These are phyloP conservation scores for Camponotus pennsylvanicus DNA, from an alignment of 1,140 invertebrate genomes.

Conservation along the genomic window DNA sequence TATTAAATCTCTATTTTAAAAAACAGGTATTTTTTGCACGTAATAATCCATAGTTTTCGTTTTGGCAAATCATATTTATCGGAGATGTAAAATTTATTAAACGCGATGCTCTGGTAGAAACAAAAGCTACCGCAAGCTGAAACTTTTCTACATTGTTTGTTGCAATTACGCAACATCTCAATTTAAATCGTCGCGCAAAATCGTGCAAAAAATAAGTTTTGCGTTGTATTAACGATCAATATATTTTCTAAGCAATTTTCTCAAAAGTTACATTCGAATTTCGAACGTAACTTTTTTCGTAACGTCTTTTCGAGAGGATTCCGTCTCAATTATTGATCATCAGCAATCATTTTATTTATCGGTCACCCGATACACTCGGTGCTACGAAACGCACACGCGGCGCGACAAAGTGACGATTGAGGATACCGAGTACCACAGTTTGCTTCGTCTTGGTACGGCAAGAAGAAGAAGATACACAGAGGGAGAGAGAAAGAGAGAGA, in stretches of 20 bases:
- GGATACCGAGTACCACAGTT: slow-evolving; percentile 70
- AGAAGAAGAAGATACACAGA: neutral
- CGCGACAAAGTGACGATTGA: slow-evolving; percentile 80
- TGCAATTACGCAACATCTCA: neutral
- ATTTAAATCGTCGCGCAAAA: neutral
- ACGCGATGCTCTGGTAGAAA: neutral
- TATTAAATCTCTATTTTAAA: slow-evolving; percentile 8
- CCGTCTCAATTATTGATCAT: neutral
- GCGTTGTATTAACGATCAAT: neutral
- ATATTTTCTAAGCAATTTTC: neutral
- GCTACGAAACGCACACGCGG: slow-evolving; percentile 63
- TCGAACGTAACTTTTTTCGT: neutral
- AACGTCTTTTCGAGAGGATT: neutral
- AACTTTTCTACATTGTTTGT: neutral
- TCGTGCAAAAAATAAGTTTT: neutral
- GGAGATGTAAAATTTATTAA: neutral
- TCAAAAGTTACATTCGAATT: neutral
- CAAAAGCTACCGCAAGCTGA: neutral
- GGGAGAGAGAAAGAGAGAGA: neutral
- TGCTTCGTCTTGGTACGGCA: slow-evolving; percentile 54
- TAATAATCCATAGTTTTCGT: neutral
- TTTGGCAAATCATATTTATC: neutral
- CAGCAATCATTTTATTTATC: neutral
- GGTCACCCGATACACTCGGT: slow-evolving; percentile 60
- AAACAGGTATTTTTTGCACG: neutral